phyloP scores from a whole-genome alignment of 2,888 invertebrate genomes.

The Cephus nigrinus region DNA sequence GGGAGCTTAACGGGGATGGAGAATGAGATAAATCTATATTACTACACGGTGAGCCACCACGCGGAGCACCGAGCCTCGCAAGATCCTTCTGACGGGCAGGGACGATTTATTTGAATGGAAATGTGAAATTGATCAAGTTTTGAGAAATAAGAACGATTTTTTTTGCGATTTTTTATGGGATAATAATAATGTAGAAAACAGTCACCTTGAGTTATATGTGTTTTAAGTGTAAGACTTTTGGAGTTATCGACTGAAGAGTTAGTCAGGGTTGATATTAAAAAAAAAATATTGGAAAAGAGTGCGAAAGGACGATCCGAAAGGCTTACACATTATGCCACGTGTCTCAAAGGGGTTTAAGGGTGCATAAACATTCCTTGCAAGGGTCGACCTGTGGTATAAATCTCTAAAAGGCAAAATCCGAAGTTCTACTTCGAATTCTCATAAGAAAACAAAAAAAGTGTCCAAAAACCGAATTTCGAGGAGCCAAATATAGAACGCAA shows the following conservation, averaged over 20 bases:
- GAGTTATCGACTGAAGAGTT: not conserved
- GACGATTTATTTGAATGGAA: too few species aligned
- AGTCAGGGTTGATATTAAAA: not conserved
- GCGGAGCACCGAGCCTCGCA: too few species aligned
- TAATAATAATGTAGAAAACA: not conserved
- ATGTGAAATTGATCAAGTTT: not conserved
- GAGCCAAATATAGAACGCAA: not conserved
- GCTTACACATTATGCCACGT: not conserved
- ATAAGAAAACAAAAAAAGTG: not conserved
- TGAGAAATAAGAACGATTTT: not conserved
- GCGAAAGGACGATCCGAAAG: not conserved
- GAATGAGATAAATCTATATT: slow-evolving; percentile 1
- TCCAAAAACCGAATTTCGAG: not conserved
- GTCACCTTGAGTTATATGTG: not conserved
- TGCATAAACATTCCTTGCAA: not conserved
- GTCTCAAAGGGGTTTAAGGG: not conserved
- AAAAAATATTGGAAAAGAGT: not conserved
- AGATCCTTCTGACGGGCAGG: too few species aligned
- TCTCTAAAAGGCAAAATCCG: not conserved
- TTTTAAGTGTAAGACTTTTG: not conserved
- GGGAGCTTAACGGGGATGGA: not conserved
- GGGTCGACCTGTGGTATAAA: not conserved
- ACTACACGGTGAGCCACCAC: too few species aligned
- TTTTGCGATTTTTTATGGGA: not conserved
- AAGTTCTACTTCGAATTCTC: not conserved